Evolutionary conservation across 2,888 invertebrate genomes (phyloP), one percentile per base, ranked within the genome.

Genomic region (Pristionchus entomophagus): DNA sequence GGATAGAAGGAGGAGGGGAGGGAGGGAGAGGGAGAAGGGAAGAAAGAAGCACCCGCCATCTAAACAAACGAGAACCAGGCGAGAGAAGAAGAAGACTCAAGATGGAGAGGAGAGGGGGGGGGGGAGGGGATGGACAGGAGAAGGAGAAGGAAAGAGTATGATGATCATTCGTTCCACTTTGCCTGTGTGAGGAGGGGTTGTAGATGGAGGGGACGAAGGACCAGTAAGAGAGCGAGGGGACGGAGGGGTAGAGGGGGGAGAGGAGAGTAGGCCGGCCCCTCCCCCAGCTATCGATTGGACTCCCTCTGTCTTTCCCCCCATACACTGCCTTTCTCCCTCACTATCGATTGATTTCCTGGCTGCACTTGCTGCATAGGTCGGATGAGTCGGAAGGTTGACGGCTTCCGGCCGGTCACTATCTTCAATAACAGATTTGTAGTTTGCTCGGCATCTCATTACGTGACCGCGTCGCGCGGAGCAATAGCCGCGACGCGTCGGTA

Each of bases 361-460:
- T 17, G 22, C 59, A 82, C 3, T 6, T 29, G 59, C 59, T 14
- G 38, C 38, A 35, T 3, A 1, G 12, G 41, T 29, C 38, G 82
- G 1, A 29, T 12, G 26, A n/a, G 56, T 22, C 59, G 29, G 38
- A 14, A 19, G 26, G 51, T 17, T 41, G n/a, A 2, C 59, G 53
- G 82, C 82, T 77, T 85, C 85, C 77, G 85, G 51, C 73, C 85
- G 77, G 85, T 85, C 85, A 85, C 85, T 85, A 85, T 85, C 85
- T 85, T 85, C 85, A 85, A 85, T 85, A 85, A 85, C 85, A 85
- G 85, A 85, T 85, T 85, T 85, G 85, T 85, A 85, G 85, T 85
- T 85, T 85, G 85, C 53, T 85, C 85, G 69, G 83, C 85, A 85
- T 85, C 85, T 77, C 85, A 85, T 85, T 85, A 85, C 56, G 73